These are phyloP conservation scores for Labeo catla DNA, from an alignment of 2,113 vertebrate genomes.

Conservation along the genomic window DNA sequence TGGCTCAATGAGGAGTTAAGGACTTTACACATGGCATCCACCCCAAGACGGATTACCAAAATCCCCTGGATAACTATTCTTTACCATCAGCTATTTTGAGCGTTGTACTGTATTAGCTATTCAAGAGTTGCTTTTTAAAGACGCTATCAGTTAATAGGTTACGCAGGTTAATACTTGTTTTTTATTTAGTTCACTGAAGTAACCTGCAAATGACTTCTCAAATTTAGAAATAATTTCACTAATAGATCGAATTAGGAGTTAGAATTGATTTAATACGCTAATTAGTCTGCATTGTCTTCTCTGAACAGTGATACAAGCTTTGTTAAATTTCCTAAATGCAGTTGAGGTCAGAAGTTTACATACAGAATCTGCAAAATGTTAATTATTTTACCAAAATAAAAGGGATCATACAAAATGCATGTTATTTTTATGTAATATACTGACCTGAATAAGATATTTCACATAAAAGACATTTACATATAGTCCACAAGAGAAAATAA, in stretches of 20 bases:
- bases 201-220: not conserved
- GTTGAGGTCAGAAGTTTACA: no score
- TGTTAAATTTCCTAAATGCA: not conserved
- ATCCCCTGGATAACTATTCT: constrained; percentile 51
- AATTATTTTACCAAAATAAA: no score
- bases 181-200: not conserved
- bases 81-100: constrained; percentile 28
- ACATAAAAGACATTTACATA: no score
- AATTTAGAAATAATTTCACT: not conserved
- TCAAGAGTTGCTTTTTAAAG: not conserved
- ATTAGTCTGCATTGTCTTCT: not conserved
- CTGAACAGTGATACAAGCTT: not conserved
- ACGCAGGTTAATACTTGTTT: not conserved
- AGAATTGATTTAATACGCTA: not conserved
- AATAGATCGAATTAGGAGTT: not conserved
- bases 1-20: constrained; percentile 44
- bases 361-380: no score
- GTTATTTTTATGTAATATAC: no score
- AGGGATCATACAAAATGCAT: no score
- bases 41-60: constrained; percentile 60
- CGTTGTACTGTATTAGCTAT: not conserved
- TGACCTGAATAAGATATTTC: no score
- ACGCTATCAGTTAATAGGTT: not conserved
- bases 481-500: no score
- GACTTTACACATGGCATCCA: constrained; percentile 50